These are phyloP conservation scores for Drosophila obscura DNA, from an alignment of 1,140 invertebrate genomes.

Conservation along the genomic window DNA sequence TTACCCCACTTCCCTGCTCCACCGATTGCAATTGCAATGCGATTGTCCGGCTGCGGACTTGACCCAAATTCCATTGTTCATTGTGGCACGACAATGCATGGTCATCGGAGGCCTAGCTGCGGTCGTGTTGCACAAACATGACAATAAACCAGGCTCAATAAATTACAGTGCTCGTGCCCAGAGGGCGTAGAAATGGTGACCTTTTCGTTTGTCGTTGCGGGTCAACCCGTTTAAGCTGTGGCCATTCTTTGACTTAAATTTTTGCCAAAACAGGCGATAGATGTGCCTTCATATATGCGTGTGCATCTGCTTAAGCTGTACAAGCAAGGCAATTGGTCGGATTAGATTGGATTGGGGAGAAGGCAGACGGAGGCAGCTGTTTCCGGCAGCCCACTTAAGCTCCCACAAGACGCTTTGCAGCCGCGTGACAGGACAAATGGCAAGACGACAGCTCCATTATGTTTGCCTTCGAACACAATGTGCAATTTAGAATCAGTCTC, in stretches of 20 bases:
- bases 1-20: not conserved
- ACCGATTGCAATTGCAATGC: conserved; percentile 41
- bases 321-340: conserved; percentile 29
- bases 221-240: not conserved
- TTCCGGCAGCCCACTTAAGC: conserved; percentile 27
- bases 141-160: conserved; percentile 45
- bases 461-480: conserved; percentile 64
- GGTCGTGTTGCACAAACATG: conserved; percentile 40
- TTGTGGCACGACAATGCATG: conserved; percentile 19
- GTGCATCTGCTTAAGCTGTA: conserved; percentile 7
- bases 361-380: conserved; percentile 29
- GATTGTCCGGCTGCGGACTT: conserved; percentile 50
- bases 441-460: conserved; percentile 66
- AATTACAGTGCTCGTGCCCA: conserved; percentile 23
- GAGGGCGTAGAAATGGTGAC: conserved; percentile 14
- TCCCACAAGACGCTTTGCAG: conserved; percentile 9
- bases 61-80: conserved; percentile 59
- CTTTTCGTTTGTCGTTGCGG: conserved; percentile 15
- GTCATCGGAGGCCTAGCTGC: conserved; percentile 28
- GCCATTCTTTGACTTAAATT: conserved; percentile 9
- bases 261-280: not conserved
- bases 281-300: not conserved
- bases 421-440: conserved; percentile 37
- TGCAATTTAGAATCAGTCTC: conserved; percentile 68
- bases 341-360: conserved; percentile 35